These are phyloP conservation scores for Sebastiscus tertius DNA, from an alignment of 2,797 vertebrate genomes.

Conservation along the genomic window DNA sequence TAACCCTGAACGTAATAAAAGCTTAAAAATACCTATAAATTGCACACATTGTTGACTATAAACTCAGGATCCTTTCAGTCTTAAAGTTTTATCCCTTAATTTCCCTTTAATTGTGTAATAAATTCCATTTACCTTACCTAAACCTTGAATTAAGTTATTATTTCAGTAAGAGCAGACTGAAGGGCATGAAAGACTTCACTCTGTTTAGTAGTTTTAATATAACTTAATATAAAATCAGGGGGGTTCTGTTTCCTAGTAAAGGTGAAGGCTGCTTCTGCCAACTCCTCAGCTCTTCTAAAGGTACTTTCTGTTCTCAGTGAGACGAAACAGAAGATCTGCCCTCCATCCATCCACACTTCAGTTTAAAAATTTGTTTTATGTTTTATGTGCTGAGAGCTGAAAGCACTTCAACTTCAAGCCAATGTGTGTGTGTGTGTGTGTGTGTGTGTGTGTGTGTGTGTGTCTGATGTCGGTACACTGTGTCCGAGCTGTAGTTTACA, in stretches of 20 bases:
- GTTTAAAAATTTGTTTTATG: not conserved
- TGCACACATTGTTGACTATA: not conserved
- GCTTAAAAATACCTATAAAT: not conserved
- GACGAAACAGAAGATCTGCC: not conserved
- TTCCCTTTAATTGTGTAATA: not conserved
- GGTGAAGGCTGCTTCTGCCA: not conserved
- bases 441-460: constrained; percentile 16
- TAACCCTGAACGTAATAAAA: accelerated
- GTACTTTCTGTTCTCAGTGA: constrained; percentile 1
- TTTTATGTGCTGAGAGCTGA: constrained; percentile 8
- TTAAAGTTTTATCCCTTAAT: not conserved
- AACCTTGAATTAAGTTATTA: not conserved
- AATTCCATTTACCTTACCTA: not conserved
- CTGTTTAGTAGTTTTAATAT: not conserved
- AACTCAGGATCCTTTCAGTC: not conserved
- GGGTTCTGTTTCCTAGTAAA: not conserved
- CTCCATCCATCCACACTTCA: not conserved
- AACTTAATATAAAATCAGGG: not conserved
- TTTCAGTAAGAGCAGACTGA: not conserved
- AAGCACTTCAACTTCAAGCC: not conserved
- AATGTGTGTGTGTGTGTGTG: constrained; percentile 25
- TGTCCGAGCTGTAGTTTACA: constrained; percentile 29
- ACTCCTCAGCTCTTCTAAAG: not conserved
- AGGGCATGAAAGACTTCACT: not conserved
- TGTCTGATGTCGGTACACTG: constrained; percentile 2